Percentiles rank a stretch among this genome's conserved stretches.
phyloP scores from a whole-genome alignment of 2,113 vertebrate species.

The human (Homo sapiens) region GRCh38 chr21:24146001-24146500 shows the following conservation, averaged over 20 bases:
- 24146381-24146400: not conserved
- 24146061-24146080: not conserved
- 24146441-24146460: not conserved
- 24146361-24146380: not conserved
- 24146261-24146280: not conserved
- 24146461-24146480: not conserved
- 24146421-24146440: not conserved
- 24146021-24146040: not conserved
- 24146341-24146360: not conserved
- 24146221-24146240: not conserved
- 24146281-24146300: not conserved
- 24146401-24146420: not conserved
- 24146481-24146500: not conserved
- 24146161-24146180: not conserved
- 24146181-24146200: not conserved
- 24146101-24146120: not conserved
- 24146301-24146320: too few relatives aligned
- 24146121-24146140: not conserved
- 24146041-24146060: not conserved
- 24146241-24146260: not conserved
- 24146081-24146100: not conserved
- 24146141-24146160: not conserved
- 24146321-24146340: not conserved
- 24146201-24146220: not conserved
- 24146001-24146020: not conserved